These are phyloP conservation scores for Patagioenas fasciata DNA, from an alignment of 2,113 vertebrate genomes.

Conservation along the genomic window DNA sequence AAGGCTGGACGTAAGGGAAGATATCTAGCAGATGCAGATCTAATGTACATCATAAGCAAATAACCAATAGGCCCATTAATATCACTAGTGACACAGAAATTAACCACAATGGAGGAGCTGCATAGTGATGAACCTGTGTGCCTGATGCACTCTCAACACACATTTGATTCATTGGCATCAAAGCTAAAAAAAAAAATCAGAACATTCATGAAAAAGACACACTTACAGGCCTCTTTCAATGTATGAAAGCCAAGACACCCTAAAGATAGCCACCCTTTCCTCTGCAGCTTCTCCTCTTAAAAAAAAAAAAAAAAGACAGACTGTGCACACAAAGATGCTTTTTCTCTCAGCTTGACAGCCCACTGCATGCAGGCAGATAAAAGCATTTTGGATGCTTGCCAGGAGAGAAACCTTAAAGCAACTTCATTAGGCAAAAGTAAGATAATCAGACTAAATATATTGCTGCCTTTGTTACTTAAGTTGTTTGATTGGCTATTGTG, in stretches of 20 bases:
- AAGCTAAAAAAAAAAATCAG: neutral
- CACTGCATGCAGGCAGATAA: slow-evolving; percentile 60
- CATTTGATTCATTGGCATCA: neutral
- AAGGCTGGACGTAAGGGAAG: neutral
- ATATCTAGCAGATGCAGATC: neutral
- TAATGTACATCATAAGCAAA: neutral
- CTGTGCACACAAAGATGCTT: slow-evolving; percentile 50
- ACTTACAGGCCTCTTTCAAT: slow-evolving; percentile 1
- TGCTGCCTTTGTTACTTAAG: slow-evolving; percentile 63
- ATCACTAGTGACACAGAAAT: neutral
- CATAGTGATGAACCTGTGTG: neutral
- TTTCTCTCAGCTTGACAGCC: slow-evolving; percentile 54
- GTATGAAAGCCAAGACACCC: slow-evolving; percentile 31
- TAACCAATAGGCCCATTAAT: neutral
- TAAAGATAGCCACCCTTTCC: neutral
- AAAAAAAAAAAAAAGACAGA: slow-evolving; percentile 6
- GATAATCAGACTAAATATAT: slow-evolving; percentile 70
- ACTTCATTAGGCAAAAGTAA: slow-evolving; percentile 70
- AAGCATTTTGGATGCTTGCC: slow-evolving; percentile 63
- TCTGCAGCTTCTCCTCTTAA: neutral
- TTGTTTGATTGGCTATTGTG: slow-evolving; percentile 57
- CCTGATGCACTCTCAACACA: neutral
- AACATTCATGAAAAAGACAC: slow-evolving; percentile 9
- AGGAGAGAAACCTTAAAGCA: slow-evolving; percentile 65
- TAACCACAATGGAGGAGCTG: neutral